Percentiles rank a stretch among this genome's conserved stretches.
phyloP scores from a whole-genome alignment of 2,113 vertebrate species.

The Solea senegalensis region DNA sequence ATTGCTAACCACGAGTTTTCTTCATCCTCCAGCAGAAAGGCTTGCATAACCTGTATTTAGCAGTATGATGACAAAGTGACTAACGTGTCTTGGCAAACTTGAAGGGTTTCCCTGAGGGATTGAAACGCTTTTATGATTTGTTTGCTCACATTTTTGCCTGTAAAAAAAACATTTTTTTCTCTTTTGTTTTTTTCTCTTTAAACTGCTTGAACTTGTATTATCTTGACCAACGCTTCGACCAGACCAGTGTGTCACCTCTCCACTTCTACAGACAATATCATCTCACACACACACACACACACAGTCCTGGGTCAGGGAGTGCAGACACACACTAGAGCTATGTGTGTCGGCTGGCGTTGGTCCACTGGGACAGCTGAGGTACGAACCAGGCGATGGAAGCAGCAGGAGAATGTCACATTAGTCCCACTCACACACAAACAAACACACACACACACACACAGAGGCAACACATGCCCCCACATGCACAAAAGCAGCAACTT shows the following conservation, averaged over 20 bases:
- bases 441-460: conserved; percentile 25
- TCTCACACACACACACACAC: conserved; percentile 25
- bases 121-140: neutral
- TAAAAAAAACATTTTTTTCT: neutral
- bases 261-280: conserved; percentile 23
- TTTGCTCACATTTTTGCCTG: conserved; percentile 28
- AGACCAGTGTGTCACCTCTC: conserved; percentile 18
- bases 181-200: neutral
- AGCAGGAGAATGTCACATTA: conserved; percentile 58
- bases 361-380: conserved; percentile 76
- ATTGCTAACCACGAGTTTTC: neutral
- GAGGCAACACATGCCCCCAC: conserved; percentile 54
- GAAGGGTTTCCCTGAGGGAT: neutral
- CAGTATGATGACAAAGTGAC: neutral
- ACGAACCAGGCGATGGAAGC: conserved; percentile 51
- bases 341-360: conserved; percentile 65
- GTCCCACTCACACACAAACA: conserved; percentile 16
- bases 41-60: conserved; percentile 20
- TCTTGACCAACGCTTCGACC: conserved; percentile 15
- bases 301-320: conserved; percentile 60
- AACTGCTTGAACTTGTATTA: neutral
- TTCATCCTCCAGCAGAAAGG: neutral
- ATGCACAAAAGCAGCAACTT: conserved; percentile 50
- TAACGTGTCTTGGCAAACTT: conserved; percentile 14
- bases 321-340: conserved; percentile 63